Percentiles rank a stretch among this genome's conserved stretches.
Conservation (phyloP, 2,113 vertebrate species). For the Actinemys pallida region DNA sequence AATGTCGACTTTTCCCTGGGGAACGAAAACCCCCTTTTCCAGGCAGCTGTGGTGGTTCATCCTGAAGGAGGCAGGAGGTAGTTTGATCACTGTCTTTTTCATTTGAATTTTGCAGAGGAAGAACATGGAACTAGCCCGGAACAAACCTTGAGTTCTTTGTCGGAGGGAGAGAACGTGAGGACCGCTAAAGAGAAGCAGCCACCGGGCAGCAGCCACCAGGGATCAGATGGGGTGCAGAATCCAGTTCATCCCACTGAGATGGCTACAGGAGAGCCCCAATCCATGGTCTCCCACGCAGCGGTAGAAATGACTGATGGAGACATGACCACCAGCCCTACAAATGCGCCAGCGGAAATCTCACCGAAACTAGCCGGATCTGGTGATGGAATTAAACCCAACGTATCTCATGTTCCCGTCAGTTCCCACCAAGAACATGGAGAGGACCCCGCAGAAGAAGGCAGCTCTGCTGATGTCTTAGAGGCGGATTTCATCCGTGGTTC, state of each 20-base stretch:
- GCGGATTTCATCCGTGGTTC: neutral
- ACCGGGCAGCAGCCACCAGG: neutral
- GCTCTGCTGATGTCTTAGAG: neutral
- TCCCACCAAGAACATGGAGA: neutral
- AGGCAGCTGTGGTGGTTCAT: neutral
- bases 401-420: neutral
- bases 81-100: neutral
- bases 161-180: neutral
- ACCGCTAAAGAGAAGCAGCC: neutral
- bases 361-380: neutral
- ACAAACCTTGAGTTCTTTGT: neutral
- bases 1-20: neutral
- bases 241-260: neutral
- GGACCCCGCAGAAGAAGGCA: neutral
- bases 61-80: neutral
- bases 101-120: conserved; percentile 70
- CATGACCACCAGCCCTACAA: neutral
- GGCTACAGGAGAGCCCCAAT: neutral
- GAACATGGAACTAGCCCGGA: neutral
- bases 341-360: neutral
- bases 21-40: neutral
- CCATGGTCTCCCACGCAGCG: neutral
- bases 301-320: conserved; percentile 28
- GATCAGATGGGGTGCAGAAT: conserved; percentile 9
- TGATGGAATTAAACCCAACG: neutral